A percentile compares a stretch with the other conserved stretches of the same genome.
phyloP scores from a whole-genome alignment of 2,113 vertebrate species.

The Ptychochromis oligacanthus region DNA sequence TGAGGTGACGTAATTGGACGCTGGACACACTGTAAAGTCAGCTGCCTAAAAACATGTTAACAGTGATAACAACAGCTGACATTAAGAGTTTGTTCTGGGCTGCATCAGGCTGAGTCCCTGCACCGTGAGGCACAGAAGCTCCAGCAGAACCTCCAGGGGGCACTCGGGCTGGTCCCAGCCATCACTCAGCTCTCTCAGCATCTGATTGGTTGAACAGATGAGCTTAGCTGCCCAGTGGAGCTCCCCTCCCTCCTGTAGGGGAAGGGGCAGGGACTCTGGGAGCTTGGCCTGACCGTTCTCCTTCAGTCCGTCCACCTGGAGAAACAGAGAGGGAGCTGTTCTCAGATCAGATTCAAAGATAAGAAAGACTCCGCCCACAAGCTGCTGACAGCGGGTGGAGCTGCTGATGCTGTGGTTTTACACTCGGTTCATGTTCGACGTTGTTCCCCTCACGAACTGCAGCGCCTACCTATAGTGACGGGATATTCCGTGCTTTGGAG shows the following conservation, averaged over 20 bases:
- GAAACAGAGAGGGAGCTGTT: not conserved
- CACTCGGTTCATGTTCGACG: too few relatives aligned
- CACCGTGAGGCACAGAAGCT: too few relatives aligned
- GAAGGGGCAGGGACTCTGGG: too few relatives aligned
- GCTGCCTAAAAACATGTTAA: accelerated
- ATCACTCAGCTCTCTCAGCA: not conserved
- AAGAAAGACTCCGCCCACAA: not conserved
- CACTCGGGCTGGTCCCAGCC: not conserved
- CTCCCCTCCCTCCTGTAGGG: conserved; percentile 11
- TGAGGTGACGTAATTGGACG: too few relatives aligned
- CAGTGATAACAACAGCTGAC: not conserved
- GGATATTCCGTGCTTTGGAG: too few relatives aligned
- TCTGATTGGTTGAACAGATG: not conserved
- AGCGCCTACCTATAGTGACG: too few relatives aligned
- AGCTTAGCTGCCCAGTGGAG: not conserved
- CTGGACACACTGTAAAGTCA: not conserved
- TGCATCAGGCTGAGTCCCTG: too few relatives aligned
- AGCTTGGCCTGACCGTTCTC: not conserved
- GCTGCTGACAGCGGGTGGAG: not conserved
- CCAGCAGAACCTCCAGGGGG: not conserved
- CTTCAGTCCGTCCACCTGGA: conserved; percentile 6
- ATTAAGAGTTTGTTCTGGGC: too few relatives aligned
- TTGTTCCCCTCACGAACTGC: too few relatives aligned
- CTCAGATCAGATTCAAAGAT: not conserved
- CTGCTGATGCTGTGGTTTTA: too few relatives aligned